These are phyloP conservation scores for Paramisgurnus dabryanus DNA, from an alignment of 2,113 vertebrate species.

Conservation along the genomic window DNA sequence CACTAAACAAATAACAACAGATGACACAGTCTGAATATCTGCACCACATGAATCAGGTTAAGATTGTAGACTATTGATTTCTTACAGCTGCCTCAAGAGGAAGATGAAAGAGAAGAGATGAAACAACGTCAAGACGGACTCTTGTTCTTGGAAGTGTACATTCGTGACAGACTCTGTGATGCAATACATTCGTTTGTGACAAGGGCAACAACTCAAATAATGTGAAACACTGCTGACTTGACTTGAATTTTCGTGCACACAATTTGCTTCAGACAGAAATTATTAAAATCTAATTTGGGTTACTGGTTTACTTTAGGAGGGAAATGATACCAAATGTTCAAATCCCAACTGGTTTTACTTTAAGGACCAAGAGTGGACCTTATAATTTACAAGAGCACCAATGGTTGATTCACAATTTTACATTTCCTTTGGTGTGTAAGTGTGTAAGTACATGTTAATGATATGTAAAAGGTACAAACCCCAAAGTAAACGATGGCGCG, in stretches of 20 bases:
- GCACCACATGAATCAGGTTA: constrained; percentile 19
- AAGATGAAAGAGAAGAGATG: constrained; percentile 33
- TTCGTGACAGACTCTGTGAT: constrained; percentile 15
- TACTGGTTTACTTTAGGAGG: too few relatives aligned
- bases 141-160: constrained; percentile 17
- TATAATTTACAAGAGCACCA: too few relatives aligned
- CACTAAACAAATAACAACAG: not conserved
- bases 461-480: too few relatives aligned
- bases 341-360: too few relatives aligned
- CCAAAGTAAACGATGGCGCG: too few relatives aligned
- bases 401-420: too few relatives aligned
- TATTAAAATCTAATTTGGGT: not conserved
- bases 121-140: constrained; percentile 25
- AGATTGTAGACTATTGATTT: constrained; percentile 20
- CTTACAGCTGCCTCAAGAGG: constrained; percentile 8
- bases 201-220: constrained; percentile 11
- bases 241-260: not conserved
- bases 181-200: not conserved
- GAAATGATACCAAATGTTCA: too few relatives aligned
- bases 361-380: too few relatives aligned
- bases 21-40: constrained; percentile 16
- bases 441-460: too few relatives aligned
- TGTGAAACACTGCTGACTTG: not conserved
- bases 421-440: too few relatives aligned
- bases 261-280: not conserved